A percentile compares a stretch with the other conserved stretches of the same genome.
Evolutionary conservation across 1,140 invertebrate species (phyloP).

Genomic region (Riptortus pedestris): DNA sequence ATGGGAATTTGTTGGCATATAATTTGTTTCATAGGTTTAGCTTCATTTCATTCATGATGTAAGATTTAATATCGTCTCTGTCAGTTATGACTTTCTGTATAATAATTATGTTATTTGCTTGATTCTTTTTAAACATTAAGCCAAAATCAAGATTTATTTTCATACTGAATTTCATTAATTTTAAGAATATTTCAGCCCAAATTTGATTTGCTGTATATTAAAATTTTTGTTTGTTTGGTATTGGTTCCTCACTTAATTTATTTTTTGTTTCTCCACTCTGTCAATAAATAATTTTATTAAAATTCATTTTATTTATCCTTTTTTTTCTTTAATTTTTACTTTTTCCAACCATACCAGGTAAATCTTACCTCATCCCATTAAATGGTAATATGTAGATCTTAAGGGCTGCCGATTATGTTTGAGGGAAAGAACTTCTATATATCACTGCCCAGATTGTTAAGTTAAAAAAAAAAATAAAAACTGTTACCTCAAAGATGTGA

Average conservation of each 20-base stretch:
- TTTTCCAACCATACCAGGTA: conserved; percentile 19
- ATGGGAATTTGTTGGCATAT: conserved; percentile 9
- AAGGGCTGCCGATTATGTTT: conserved; percentile 10
- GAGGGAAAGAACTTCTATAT: conserved; percentile 15
- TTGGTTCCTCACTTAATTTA: conserved; percentile 27
- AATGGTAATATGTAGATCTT: conserved; percentile 2
- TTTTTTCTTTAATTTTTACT: conserved; percentile 9
- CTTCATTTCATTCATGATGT: neutral
- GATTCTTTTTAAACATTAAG: too few relatives aligned
- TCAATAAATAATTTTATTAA: conserved; percentile 19
- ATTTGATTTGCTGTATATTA: too few relatives aligned
- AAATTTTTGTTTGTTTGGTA: conserved; percentile 24
- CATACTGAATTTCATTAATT: too few relatives aligned
- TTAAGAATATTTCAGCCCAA: too few relatives aligned
- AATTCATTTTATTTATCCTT: conserved; percentile 10
- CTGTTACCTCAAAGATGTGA: conserved; percentile 29
- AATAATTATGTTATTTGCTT: neutral
- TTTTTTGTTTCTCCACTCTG: conserved; percentile 20
- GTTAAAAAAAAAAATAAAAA: too few relatives aligned
- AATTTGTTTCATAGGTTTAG: neutral
- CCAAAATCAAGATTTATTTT: too few relatives aligned
- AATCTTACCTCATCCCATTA: conserved; percentile 9
- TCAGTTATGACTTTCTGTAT: neutral
- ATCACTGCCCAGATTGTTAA: conserved; percentile 27
- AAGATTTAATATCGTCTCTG: conserved; percentile 1